phyloP scores from a whole-genome alignment of 1,140 invertebrate species.

The Brachionus sp. region DNA sequence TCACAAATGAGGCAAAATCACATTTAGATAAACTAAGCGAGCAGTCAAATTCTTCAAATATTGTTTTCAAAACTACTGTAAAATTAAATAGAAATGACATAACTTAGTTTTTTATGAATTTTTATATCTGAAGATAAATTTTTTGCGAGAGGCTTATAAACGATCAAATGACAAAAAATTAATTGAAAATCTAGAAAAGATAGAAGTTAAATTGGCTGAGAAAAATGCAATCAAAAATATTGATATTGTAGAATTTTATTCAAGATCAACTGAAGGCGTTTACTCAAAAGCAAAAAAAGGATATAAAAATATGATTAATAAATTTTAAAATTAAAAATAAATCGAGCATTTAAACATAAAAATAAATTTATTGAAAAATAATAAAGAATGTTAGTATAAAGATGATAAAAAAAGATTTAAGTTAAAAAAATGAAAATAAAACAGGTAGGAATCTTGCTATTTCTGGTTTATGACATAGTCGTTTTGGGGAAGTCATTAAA shows the following conservation, averaged over 20 bases:
- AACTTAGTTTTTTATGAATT: background rate
- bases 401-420: background rate
- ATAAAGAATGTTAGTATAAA: background rate
- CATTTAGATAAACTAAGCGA: background rate
- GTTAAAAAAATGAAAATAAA: background rate
- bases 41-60: no score
- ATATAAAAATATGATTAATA: background rate
- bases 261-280: conserved; percentile 4
- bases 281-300: background rate
- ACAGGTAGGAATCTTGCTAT: background rate
- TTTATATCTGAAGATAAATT: background rate
- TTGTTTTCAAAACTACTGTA: background rate
- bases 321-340: background rate
- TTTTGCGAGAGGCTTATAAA: background rate
- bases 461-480: background rate
- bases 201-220: background rate
- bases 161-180: background rate
- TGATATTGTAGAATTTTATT: background rate
- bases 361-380: background rate
- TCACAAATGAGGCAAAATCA: background rate
- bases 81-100: background rate
- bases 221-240: background rate
- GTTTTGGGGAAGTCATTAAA: background rate
- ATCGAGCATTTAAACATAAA: background rate
- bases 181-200: no score